A percentile compares a stretch with the other conserved stretches of the same genome.
Conservation (phyloP, 2,888 invertebrate genomes). For the Papilio demoleus region DNA sequence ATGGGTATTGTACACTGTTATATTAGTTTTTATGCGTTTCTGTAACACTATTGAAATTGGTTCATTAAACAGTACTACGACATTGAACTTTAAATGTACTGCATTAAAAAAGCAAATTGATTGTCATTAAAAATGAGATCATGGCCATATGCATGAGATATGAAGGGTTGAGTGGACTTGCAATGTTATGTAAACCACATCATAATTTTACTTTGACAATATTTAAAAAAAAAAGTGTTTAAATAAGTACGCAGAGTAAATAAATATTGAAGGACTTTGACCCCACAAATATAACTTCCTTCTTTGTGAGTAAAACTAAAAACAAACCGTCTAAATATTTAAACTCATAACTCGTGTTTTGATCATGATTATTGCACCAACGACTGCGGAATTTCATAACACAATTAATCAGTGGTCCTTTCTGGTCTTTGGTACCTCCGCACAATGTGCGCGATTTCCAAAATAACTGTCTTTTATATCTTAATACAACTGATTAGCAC, state of each 20-base stretch:
- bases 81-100: slow-evolving; percentile 20
- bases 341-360: too few relatives aligned
- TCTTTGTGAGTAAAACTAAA: too few relatives aligned
- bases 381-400: too few relatives aligned
- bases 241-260: background rate
- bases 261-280: background rate
- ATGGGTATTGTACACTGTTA: slow-evolving; percentile 23
- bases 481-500: too few relatives aligned
- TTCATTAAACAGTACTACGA: background rate
- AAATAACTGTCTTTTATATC: too few relatives aligned
- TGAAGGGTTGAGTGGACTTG: slow-evolving; percentile 20
- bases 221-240: background rate
- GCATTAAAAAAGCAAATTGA: background rate
- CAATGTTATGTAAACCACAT: background rate
- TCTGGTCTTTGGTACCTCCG: too few relatives aligned
- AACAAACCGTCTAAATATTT: too few relatives aligned
- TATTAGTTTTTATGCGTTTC: slow-evolving; percentile 28
- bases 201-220: background rate
- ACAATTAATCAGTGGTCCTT: too few relatives aligned
- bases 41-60: slow-evolving; percentile 20
- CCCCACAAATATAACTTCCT: too few relatives aligned
- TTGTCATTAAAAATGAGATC: slow-evolving; percentile 9
- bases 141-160: slow-evolving; percentile 29
- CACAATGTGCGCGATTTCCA: too few relatives aligned
- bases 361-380: too few relatives aligned